phyloP scores from a whole-genome alignment of 2,113 vertebrate species.

The Crotalus viridis region DNA sequence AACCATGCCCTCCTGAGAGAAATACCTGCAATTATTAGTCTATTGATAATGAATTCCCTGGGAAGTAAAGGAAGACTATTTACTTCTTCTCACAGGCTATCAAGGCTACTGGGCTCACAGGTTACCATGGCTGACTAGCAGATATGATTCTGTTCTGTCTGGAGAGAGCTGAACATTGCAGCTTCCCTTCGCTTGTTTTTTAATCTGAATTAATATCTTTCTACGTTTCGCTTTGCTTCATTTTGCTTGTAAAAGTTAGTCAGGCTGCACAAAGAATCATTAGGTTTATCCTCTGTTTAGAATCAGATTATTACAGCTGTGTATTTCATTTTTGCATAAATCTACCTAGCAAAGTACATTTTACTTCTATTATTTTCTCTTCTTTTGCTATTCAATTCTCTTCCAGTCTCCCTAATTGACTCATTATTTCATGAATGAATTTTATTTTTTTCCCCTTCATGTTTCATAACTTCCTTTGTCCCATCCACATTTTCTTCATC shows the following conservation, averaged over 20 bases:
- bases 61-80: neutral
- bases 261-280: neutral
- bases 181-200: neutral
- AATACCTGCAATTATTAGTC: neutral
- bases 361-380: neutral
- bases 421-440: neutral
- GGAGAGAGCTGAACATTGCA: neutral
- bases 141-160: neutral
- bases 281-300: neutral
- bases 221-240: neutral
- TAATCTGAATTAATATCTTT: neutral
- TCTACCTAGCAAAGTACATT: neutral
- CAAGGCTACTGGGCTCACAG: neutral
- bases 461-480: neutral
- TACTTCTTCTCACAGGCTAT: neutral
- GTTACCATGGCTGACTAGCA: constrained; percentile 2
- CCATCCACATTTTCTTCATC: neutral
- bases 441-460: neutral
- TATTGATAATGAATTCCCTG: neutral
- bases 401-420: neutral
- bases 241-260: neutral
- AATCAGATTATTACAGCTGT: neutral
- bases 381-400: neutral
- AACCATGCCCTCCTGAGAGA: neutral
- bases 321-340: neutral